Conservation (phyloP, 1,140 invertebrate species). For the Heliconius hermathena region DNA sequence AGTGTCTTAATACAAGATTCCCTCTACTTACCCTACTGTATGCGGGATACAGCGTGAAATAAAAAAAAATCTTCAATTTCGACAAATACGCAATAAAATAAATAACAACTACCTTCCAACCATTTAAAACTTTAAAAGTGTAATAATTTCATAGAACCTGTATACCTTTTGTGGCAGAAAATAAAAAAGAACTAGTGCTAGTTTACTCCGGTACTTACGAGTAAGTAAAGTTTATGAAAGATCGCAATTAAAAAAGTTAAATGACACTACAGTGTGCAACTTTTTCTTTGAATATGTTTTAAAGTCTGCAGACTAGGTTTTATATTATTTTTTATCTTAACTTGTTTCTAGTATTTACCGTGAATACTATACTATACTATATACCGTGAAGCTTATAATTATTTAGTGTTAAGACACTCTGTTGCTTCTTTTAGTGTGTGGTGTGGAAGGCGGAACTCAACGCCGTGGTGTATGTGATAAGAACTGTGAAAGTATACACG, state of each 20-base stretch:
- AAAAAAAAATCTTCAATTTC: too few relatives aligned
- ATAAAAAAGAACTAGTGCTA: neutral
- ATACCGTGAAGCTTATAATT: too few relatives aligned
- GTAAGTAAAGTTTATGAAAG: slow-evolving; percentile 8
- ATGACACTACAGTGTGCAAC: slow-evolving; percentile 1
- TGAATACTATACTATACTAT: neutral
- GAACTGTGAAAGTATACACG: too few relatives aligned
- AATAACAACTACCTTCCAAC: too few relatives aligned
- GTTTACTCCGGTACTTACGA: slow-evolving; percentile 3
- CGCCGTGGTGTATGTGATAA: too few relatives aligned
- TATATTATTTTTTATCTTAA: neutral
- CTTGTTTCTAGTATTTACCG: neutral
- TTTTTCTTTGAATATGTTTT: slow-evolving; percentile 11
- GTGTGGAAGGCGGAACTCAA: too few relatives aligned
- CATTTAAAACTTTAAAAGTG: too few relatives aligned
- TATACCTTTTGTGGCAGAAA: neutral
- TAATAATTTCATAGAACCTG: neutral
- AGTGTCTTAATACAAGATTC: neutral
- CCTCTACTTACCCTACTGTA: too few relatives aligned
- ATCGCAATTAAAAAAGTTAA: slow-evolving; percentile 14
- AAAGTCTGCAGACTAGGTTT: neutral
- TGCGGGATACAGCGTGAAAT: too few relatives aligned
- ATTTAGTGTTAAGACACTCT: too few relatives aligned
- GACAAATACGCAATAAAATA: too few relatives aligned
- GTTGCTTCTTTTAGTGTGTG: too few relatives aligned